A percentile compares a stretch with the other conserved stretches of the same genome.
Conservation (phyloP, 30 jellyfish, hydroid and myxozoan species). For the Pelagia noctiluca region DNA sequence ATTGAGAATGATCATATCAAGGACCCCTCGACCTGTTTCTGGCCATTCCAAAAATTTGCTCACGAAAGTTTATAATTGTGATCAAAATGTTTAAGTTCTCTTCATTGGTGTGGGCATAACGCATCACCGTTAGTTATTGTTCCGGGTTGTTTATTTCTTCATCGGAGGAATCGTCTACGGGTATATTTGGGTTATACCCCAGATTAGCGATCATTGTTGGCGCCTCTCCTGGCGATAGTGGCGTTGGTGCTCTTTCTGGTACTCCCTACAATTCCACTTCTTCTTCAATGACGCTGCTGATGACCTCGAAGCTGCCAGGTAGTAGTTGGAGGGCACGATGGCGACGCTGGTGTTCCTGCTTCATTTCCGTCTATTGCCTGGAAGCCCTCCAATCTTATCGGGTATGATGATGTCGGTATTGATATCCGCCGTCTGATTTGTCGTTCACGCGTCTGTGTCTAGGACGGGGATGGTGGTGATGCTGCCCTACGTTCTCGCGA, state of each 20-base stretch:
- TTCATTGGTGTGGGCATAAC: background rate
- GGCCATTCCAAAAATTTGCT: background rate
- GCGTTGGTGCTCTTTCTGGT: background rate
- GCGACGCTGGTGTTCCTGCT: background rate
- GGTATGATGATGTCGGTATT: background rate
- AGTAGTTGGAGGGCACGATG: too few relatives aligned
- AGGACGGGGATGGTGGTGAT: background rate
- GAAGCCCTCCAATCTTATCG: too few relatives aligned
- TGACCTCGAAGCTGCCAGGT: too few relatives aligned
- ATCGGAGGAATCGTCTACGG: background rate
- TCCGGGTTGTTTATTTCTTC: background rate
- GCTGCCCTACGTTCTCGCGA: conserved; percentile 1
- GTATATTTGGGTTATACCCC: background rate
- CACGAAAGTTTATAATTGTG: background rate
- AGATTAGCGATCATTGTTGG: background rate
- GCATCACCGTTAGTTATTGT: background rate
- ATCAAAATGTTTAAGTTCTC: background rate
- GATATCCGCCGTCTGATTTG: too few relatives aligned
- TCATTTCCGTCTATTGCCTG: too few relatives aligned
- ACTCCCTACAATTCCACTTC: background rate
- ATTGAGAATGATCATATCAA: background rate
- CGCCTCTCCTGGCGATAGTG: background rate
- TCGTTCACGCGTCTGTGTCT: too few relatives aligned
- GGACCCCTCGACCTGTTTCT: background rate
- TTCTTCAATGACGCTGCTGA: too few relatives aligned